Percentiles rank a stretch among this genome's conserved stretches.
Conservation (phyloP, 1,140 invertebrate species). For the Lepidostoma basale region DNA sequence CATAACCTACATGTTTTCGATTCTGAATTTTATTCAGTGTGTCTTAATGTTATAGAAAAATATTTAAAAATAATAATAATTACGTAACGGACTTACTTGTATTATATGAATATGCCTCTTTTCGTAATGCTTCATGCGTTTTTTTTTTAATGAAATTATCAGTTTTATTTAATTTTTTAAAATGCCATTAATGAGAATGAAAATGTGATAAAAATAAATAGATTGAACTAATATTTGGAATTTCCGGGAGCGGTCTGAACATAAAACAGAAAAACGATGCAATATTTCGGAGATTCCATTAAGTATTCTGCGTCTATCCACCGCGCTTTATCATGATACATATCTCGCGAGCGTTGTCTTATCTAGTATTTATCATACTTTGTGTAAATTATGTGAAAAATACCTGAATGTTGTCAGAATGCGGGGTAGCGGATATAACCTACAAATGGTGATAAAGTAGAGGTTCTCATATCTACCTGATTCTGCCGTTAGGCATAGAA, state of each 20-base stretch:
- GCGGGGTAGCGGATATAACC: not conserved
- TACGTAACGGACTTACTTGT: too few species aligned
- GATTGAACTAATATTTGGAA: not conserved
- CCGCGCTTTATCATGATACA: too few species aligned
- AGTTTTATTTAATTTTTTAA: not conserved
- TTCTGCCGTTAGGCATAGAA: conserved; percentile 42
- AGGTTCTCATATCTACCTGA: conserved; percentile 37
- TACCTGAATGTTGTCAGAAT: not conserved
- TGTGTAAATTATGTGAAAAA: not conserved
- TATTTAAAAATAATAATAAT: too few species aligned
- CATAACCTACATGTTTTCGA: too few species aligned
- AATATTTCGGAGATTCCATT: not conserved
- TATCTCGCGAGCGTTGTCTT: too few species aligned
- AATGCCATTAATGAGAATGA: not conserved
- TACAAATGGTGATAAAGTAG: conserved; percentile 19
- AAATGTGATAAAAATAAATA: conserved; percentile 8
- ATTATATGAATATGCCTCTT: too few species aligned
- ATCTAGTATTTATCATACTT: not conserved
- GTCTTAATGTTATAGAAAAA: too few species aligned
- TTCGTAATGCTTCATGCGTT: too few species aligned
- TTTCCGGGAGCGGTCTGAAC: not conserved
- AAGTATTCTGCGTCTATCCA: too few species aligned
- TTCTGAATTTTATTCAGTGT: too few species aligned
- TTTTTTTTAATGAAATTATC: too few species aligned
- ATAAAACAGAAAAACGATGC: not conserved